Base-by-base conservation (phyloP, 2,113 vertebrate species). In the Channa argus region DNA sequence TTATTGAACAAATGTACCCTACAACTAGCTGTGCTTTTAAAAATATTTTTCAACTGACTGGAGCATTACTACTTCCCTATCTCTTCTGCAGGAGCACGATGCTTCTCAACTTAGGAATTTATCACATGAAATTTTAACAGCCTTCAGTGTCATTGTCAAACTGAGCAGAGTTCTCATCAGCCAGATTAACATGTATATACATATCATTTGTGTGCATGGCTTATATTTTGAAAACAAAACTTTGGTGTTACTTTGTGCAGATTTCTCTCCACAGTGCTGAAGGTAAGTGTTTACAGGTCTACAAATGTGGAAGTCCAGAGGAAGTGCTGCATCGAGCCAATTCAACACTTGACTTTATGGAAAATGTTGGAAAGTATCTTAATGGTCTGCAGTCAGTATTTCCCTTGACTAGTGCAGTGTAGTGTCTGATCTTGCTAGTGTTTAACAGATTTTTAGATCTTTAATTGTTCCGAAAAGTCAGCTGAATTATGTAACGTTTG, bases 201-300 rank as follows among this genome's bases (percentile, higher is more conserved):
- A 24, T 24, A 24, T 24, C 24, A 24, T 24, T 24, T 24, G 24
- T 24, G 24, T 24, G 24, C 24, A 24, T 24, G 24, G 24, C 24
- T 24, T 24, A 24, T 24, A 24, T 24, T 24, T 24, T 24, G 24
- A 24, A 24, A 24, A 24, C 24, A 24, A 24, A 24, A 24, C 11
- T 73, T 11, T 0, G 37, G 43, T 15, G 49, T 63, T 77, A 51
- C 3, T 11, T 50, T 77, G 52, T 73, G 45, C 39, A 67, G 43
- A 50, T n/a, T 73, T 84, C 46, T 61, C 13, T 81, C 85, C 74
- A 38, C 86, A 91, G 89, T 34, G 1, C 24, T 55, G 44, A 77
- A 90, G 91, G 91, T 92, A 91, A 89, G 91, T 92, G 86, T 88
- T 88, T 37, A n/a, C 82, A 91, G 83, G 64, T 88, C 58, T 4